Evolutionary conservation across 2,113 vertebrate species (phyloP), one percentile per base, ranked within the genome.

Genomic region (Tupaia tana): DNA sequence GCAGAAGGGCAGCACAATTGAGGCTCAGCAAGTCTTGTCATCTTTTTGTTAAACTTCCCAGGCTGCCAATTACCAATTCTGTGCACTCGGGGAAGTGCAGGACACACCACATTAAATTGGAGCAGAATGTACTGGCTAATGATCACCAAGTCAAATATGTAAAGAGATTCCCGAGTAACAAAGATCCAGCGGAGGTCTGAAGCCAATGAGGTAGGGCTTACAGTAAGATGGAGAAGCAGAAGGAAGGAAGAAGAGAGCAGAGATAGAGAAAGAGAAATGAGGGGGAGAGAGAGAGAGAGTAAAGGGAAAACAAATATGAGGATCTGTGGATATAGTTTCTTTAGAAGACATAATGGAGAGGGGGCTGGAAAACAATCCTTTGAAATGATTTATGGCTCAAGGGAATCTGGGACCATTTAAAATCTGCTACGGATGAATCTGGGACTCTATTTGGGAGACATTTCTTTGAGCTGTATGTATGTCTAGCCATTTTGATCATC

Each of bases 31-130:
- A 94, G 95, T 95, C 92, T 91, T 91, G 73, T 93, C 34, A 6
- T 91, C 91, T 97, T 94, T 98, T 93, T 96, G 89, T 97, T 96
- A 91, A 97, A 94, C 93, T 94, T 96, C 93, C 86, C 93, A 96
- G 93, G 96, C 94, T 98, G 89, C 94, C 96, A 96, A 92, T 97
- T 94, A 97, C 74, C 89, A 95, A 71, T 96, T 94, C 93, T 94
- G 79, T 91, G 58, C 67, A 91, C 89, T 82, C 52, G 0, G 74
- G 91, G 86, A 90, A 82, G 71, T 79, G 69, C 80, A 94, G 95
- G 91, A 89, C 73, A 82, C 63, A 90, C 78, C 67, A 85, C 52
- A 78, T 95, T 95, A 95, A 97, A 95, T 52, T 95, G 86, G 91
- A 96, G 96, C 75, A 91, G 83, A 93, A 92, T 25, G 67, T 81